Conservation (phyloP, 2,113 vertebrate species). For the Heterochromis multidens region DNA sequence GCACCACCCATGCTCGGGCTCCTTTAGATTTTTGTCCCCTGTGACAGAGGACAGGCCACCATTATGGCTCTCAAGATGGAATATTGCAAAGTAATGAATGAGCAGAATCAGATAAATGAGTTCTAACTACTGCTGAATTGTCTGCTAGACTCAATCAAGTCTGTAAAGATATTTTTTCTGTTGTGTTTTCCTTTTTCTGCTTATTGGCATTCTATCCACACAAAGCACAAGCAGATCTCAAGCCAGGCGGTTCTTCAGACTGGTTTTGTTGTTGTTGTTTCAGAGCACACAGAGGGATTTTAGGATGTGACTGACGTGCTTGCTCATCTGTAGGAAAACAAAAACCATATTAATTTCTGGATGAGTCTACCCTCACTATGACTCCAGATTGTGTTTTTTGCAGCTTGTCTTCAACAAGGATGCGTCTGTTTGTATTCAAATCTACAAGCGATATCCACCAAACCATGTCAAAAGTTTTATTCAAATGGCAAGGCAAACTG, state of each 20-base stretch:
- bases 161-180: neutral
- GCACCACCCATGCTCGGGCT: neutral
- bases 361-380: neutral
- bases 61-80: neutral
- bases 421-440: slow-evolving; percentile 46
- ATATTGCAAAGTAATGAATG: neutral
- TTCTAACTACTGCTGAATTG: neutral
- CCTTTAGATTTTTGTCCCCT: neutral
- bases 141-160: neutral
- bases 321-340: slow-evolving; percentile 31
- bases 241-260: neutral
- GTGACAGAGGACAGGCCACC: neutral
- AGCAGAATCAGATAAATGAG: neutral
- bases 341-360: slow-evolving; percentile 37
- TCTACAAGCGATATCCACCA: slow-evolving; percentile 1
- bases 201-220: neutral
- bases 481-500: slow-evolving; percentile 19
- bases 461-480: slow-evolving; percentile 21
- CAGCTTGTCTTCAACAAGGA: slow-evolving; percentile 21
- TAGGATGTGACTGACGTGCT: slow-evolving; percentile 28
- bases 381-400: neutral
- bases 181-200: neutral
- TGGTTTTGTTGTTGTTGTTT: neutral
- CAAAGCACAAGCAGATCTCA: slow-evolving; percentile 1
- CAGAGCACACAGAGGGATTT: slow-evolving; percentile 17